phyloP scores from a whole-genome alignment of 2,113 vertebrate species.

The Nipponia nippon region DNA sequence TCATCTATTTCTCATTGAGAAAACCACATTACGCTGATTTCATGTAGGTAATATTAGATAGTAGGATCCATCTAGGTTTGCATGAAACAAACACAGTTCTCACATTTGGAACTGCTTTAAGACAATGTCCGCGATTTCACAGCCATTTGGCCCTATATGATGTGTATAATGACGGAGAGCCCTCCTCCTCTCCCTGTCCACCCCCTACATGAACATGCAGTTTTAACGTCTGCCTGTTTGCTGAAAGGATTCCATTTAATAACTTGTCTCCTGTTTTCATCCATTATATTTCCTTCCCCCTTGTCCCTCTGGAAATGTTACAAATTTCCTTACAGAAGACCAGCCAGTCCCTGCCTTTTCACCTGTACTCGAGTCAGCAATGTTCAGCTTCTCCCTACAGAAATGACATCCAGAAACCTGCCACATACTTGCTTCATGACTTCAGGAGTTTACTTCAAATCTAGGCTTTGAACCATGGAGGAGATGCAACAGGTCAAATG shows the following conservation, averaged over 20 bases:
- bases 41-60: neutral
- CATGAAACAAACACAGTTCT: neutral
- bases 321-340: neutral
- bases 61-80: neutral
- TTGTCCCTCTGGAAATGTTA: neutral
- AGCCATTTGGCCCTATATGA: neutral
- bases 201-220: neutral
- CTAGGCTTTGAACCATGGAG: conserved; percentile 2
- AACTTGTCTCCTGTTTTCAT: conserved; percentile 8
- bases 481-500: neutral
- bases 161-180: neutral
- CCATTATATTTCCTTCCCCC: neutral
- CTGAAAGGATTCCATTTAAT: conserved; percentile 32
- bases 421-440: neutral
- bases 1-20: neutral
- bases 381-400: neutral
- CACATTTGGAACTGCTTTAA: conserved; percentile 43
- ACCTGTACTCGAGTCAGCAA: neutral
- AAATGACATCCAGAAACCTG: conserved; percentile 24
- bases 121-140: neutral
- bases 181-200: neutral
- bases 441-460: neutral
- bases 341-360: neutral
- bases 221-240: conserved; percentile 8
- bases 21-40: neutral